phyloP scores from a whole-genome alignment of 2,797 vertebrate genomes.

The Philypnodon macrostomus region DNA sequence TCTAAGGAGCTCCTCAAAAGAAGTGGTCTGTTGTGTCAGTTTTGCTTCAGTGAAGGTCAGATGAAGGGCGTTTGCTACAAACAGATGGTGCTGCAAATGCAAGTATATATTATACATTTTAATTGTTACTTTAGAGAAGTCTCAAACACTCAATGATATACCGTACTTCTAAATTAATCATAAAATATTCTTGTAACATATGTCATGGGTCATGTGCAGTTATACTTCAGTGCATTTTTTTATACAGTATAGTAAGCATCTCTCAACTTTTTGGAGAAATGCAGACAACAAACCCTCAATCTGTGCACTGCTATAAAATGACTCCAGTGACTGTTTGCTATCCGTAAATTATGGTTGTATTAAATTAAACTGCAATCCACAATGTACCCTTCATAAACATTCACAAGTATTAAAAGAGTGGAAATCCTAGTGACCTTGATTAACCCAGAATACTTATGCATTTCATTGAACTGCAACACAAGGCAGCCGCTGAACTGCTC shows the following conservation, averaged over 20 bases:
- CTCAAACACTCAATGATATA: no score
- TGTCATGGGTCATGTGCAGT: neutral
- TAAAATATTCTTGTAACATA: no score
- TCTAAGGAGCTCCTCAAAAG: conserved; percentile 45
- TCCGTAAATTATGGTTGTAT: conserved; percentile 13
- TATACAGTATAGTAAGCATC: neutral
- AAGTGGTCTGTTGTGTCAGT: conserved; percentile 35
- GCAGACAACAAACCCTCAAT: conserved; percentile 10
- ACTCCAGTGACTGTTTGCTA: conserved; percentile 17
- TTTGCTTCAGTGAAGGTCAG: conserved; percentile 66
- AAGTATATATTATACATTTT: conserved; percentile 4
- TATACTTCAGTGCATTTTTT: conserved; percentile 2
- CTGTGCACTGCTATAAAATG: conserved; percentile 20
- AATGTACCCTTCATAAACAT: conserved; percentile 44
- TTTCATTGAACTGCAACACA: conserved; percentile 68
- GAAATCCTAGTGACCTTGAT: conserved; percentile 70
- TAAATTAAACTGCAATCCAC: conserved; percentile 39
- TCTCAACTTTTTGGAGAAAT: conserved; percentile 9
- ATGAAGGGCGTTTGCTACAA: conserved; percentile 53
- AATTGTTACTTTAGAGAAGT: neutral
- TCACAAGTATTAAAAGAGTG: conserved; percentile 39
- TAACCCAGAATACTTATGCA: conserved; percentile 58
- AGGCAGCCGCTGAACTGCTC: conserved; percentile 37
- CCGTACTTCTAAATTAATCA: no score
- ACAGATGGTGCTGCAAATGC: conserved; percentile 39